Percentiles rank a stretch among this genome's conserved stretches.
These are phyloP conservation scores for Operophtera brumata DNA, from an alignment of 2,888 invertebrate species.

Conservation along the genomic window DNA sequence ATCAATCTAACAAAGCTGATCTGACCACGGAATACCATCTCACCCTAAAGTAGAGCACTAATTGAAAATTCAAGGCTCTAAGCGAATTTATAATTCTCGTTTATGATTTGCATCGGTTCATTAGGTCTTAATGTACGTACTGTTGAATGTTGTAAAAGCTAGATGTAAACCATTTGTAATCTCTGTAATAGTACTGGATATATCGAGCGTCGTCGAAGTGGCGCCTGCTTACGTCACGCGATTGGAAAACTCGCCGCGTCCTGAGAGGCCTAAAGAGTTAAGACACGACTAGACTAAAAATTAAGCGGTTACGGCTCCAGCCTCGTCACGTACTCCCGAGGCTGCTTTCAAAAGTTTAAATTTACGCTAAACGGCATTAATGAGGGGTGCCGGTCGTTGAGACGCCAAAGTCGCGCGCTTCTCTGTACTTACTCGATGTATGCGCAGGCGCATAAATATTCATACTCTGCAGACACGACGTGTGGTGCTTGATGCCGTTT, in stretches of 20 bases:
- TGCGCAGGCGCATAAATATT: constrained; percentile 65
- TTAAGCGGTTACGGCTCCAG: constrained; percentile 47
- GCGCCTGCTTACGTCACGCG: constrained; percentile 74
- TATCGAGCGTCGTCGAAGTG: constrained; percentile 52
- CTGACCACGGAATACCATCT: too few species aligned
- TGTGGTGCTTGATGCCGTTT: constrained; percentile 54
- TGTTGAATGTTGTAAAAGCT: constrained; percentile 16
- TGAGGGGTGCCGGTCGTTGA: constrained; percentile 54
- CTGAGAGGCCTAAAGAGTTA: constrained; percentile 55
- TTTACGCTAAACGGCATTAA: constrained; percentile 70
- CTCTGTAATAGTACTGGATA: constrained; percentile 38
- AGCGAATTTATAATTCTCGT: constrained; percentile 13
- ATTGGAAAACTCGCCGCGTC: constrained; percentile 70
- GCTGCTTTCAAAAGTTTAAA: constrained; percentile 71
- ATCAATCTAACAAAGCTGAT: too few species aligned
- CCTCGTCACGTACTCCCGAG: constrained; percentile 62
- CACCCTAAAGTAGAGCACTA: neutral
- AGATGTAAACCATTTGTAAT: constrained; percentile 39
- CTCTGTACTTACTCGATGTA: constrained; percentile 37
- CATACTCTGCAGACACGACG: constrained; percentile 56
- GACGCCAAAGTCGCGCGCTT: constrained; percentile 49
- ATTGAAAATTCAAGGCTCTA: constrained; percentile 1
- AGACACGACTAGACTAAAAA: constrained; percentile 61
- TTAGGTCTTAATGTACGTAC: constrained; percentile 21
- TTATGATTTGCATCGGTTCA: constrained; percentile 19